Base-by-base conservation (phyloP, 2,113 vertebrate species). In the Sula dactylatra region DNA sequence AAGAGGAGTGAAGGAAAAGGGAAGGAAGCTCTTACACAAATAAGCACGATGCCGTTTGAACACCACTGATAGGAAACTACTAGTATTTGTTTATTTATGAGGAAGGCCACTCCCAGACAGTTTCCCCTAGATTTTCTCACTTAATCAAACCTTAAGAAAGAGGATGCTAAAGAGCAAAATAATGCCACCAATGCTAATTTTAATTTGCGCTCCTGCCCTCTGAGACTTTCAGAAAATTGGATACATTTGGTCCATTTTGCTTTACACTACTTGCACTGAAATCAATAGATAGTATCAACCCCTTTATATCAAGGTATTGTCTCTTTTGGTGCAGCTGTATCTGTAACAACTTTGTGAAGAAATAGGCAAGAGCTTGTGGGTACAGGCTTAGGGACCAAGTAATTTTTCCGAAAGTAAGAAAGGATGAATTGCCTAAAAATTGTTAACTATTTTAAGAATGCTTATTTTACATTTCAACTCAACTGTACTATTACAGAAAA, bases 401-500 rank as follows among this genome's bases (percentile, higher is more conserved):
- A 74, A 56, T 67, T 74, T 87, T 85, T 82, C 74, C 38, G 54
- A 32, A 47, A 29, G 38, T 54, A 61, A 82, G 81, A 85, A 91
- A 50, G 45, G 16, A 87, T 72, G 13, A 87, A 87, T 47, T 94
- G 34, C 66, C 93, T 95, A 77, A 79, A 94, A 93, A 76, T 31
- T 31, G 17, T 50, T 61, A 69, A 54, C 36, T 95, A 44, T 93
- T 94, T 97, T 88, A 90, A 86, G 90, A 92, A 59, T 56, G 45
- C 65, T 32, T 66, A 61, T 74, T 96, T 92, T 92, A 94, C 59
- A 61, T 94, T 95, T 96, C 87, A 87, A 90, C 80, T 93, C 82
- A 77, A 70, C 69, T 40, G 62, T 32, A 90, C n/a, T 58, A 45
- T 87, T 58, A 55, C 12, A 96, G 88, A 59, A 95, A 95, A 97